These are phyloP conservation scores for Darevskia nairensis DNA, from an alignment of 2,797 vertebrate species.

Conservation along the genomic window DNA sequence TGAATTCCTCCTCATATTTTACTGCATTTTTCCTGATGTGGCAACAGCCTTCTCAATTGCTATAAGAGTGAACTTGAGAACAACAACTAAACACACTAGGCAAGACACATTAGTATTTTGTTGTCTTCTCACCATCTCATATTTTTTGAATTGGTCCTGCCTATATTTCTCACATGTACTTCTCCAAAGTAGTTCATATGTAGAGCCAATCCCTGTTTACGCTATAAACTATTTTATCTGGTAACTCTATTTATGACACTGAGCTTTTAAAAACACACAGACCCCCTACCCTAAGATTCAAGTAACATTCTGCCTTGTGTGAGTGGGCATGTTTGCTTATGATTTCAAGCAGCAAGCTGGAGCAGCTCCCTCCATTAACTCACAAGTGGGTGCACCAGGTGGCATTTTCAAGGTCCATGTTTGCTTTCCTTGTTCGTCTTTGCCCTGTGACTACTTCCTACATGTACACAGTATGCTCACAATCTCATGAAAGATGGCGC, in stretches of 20 bases:
- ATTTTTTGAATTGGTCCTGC: neutral
- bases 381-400: neutral
- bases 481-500: neutral
- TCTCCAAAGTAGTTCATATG: neutral
- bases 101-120: neutral
- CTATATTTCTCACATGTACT: neutral
- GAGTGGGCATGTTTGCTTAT: neutral
- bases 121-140: neutral
- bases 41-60: neutral
- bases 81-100: neutral
- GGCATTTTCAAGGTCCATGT: neutral
- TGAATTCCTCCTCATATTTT: neutral
- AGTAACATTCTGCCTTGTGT: neutral
- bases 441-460: neutral
- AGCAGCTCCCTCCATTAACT: neutral
- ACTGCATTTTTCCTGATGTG: constrained; percentile 1
- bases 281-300: neutral
- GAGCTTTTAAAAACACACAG: neutral
- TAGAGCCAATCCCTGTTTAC: neutral
- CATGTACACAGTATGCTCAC: no score
- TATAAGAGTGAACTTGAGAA: neutral
- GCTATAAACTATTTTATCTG: neutral
- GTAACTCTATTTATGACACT: neutral
- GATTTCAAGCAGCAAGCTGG: no score
- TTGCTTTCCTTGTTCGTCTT: neutral